Evolutionary conservation across 2,888 invertebrate species (phyloP).

Genomic region (Phaedon cochleariae): DNA sequence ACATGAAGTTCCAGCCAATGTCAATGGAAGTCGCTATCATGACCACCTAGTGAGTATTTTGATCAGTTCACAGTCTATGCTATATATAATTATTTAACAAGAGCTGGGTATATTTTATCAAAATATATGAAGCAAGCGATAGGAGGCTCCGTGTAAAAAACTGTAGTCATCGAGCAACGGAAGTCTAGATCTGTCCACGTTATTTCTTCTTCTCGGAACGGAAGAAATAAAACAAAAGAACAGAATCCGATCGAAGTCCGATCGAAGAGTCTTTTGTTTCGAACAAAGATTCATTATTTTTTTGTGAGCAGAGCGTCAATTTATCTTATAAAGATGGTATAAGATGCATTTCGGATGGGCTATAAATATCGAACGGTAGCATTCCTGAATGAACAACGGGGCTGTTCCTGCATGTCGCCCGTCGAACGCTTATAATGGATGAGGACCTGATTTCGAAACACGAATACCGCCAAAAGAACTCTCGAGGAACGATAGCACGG

Average conservation of each 20-base stretch:
- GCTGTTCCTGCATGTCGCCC: constrained; percentile 58
- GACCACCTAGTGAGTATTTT: too few relatives aligned
- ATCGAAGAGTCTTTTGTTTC: constrained; percentile 31
- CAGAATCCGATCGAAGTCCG: constrained; percentile 30
- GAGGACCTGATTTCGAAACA: constrained; percentile 48
- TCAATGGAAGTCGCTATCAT: too few relatives aligned
- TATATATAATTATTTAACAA: too few relatives aligned
- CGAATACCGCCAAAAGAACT: constrained; percentile 36
- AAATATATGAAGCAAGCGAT: not conserved
- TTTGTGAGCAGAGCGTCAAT: constrained; percentile 46
- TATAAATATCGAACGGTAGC: constrained; percentile 59
- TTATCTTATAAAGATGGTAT: constrained; percentile 55
- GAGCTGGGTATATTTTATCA: too few relatives aligned
- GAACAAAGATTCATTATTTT: constrained; percentile 46
- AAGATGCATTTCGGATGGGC: constrained; percentile 56
- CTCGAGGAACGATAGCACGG: constrained; percentile 22
- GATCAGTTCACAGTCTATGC: too few relatives aligned
- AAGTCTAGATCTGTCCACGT: not conserved
- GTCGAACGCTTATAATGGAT: constrained; percentile 57
- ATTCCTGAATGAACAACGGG: constrained; percentile 59
- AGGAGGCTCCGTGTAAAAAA: not conserved
- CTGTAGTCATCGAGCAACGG: not conserved
- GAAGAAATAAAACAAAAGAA: constrained; percentile 25
- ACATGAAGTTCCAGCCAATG: too few relatives aligned
- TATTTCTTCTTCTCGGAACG: constrained; percentile 16